phyloP scores from a whole-genome alignment of 2,797 vertebrate species.

The Tenualosa thibaudeaui region DNA sequence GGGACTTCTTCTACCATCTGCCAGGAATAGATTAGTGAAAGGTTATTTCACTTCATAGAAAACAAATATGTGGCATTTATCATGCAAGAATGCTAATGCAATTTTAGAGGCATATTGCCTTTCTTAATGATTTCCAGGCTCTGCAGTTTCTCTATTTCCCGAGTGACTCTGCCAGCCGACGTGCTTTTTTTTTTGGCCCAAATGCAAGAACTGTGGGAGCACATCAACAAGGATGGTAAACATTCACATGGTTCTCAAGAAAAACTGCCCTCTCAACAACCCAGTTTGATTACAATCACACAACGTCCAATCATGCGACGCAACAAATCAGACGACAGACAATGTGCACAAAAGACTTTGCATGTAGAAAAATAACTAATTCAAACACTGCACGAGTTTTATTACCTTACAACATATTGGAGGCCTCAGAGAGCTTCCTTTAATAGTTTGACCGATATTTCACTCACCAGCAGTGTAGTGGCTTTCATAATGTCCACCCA shows the following conservation, averaged over 20 bases:
- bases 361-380: neutral
- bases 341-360: neutral
- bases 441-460: neutral
- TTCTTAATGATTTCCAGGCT: slow-evolving; percentile 63
- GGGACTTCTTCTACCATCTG: slow-evolving; percentile 21
- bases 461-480: neutral
- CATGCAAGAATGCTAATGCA: slow-evolving; percentile 67
- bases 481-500: neutral
- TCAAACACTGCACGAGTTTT: neutral
- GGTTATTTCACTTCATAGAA: slow-evolving; percentile 49
- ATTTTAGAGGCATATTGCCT: slow-evolving; percentile 67
- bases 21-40: slow-evolving; percentile 43
- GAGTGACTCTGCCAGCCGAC: slow-evolving; percentile 35
- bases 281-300: slow-evolving; percentile 11
- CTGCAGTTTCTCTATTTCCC: slow-evolving; percentile 52
- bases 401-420: slow-evolving; percentile 11
- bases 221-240: slow-evolving; percentile 13
- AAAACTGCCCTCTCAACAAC: neutral
- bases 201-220: slow-evolving; percentile 35
- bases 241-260: neutral
- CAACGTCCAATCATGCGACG: no score
- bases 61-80: slow-evolving; percentile 62
- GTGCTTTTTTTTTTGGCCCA: slow-evolving; percentile 21
- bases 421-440: neutral
- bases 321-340: neutral